These are phyloP conservation scores for Pleuronectes platessa DNA, from an alignment of 2,113 vertebrate species.

Conservation along the genomic window DNA sequence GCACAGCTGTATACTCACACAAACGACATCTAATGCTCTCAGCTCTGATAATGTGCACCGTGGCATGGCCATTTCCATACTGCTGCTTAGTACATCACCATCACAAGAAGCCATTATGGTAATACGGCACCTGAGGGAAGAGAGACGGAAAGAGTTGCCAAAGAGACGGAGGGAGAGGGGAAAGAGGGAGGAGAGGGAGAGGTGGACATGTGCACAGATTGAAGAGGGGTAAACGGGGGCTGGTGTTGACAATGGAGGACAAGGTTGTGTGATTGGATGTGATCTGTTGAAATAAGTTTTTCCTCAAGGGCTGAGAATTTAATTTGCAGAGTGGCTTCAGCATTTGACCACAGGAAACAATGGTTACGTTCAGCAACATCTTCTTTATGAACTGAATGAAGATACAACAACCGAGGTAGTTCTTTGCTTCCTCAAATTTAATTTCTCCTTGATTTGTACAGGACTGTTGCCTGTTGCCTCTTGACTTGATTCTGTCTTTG, in stretches of 20 bases:
- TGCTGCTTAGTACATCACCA: conserved; percentile 76
- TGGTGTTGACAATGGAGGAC: conserved; percentile 32
- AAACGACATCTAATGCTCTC: conserved; percentile 82
- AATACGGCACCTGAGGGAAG: conserved; percentile 83
- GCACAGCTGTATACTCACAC: conserved; percentile 63
- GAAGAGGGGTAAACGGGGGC: conserved; percentile 44
- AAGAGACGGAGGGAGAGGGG: conserved; percentile 43
- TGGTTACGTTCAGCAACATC: background rate
- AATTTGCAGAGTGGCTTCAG: conserved; percentile 1
- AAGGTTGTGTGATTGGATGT: conserved; percentile 31
- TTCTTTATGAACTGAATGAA: background rate
- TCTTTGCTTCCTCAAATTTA: no score
- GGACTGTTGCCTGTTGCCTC: background rate
- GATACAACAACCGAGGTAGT: no score
- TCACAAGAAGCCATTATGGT: conserved; percentile 84
- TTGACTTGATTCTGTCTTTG: background rate
- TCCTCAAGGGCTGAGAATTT: background rate
- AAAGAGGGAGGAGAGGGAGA: conserved; percentile 24
- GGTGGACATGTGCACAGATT: conserved; percentile 27
- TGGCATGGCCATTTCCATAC: conserved; percentile 81
- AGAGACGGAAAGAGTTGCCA: conserved; percentile 62
- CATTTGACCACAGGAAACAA: background rate
- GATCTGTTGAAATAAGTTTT: conserved; percentile 27
- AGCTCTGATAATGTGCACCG: conserved; percentile 76
- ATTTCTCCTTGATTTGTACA: background rate